Percentiles rank a stretch among this genome's conserved stretches.
phyloP scores from a whole-genome alignment of 2,797 vertebrate genomes.

The Meriones psammophilus region DNA sequence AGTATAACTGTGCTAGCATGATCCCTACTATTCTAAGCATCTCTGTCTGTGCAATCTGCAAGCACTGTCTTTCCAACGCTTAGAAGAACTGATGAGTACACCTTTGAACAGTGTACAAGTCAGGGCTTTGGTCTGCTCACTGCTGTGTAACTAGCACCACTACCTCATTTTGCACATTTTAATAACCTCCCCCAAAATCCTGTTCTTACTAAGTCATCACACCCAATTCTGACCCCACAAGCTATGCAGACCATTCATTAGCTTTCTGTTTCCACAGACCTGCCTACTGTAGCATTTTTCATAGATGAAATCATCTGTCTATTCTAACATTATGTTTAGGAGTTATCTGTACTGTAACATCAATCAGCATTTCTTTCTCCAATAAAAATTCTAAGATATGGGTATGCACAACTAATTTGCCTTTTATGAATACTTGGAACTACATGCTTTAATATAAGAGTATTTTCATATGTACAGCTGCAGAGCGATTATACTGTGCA shows the following conservation, averaged over 20 bases:
- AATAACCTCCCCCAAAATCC: not conserved
- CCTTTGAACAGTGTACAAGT: not conserved
- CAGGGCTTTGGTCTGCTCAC: not conserved
- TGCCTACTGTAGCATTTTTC: not conserved
- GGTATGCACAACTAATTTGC: not conserved
- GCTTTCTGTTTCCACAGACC: not conserved
- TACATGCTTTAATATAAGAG: not conserved
- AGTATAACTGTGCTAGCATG: not conserved
- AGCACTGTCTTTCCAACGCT: not conserved
- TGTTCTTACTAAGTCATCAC: not conserved
- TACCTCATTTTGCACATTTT: conserved; percentile 1
- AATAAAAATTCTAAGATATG: not conserved
- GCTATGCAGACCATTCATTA: not conserved
- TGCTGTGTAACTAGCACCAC: not conserved
- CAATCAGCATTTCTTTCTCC: not conserved
- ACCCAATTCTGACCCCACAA: not conserved
- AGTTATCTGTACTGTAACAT: not conserved
- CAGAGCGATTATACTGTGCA: too few species aligned
- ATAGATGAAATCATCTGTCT: not conserved
- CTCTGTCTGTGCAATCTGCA: not conserved
- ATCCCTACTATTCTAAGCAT: not conserved
- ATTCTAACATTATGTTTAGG: not conserved
- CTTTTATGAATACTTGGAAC: not conserved
- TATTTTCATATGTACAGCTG: conserved; percentile 25
- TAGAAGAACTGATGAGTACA: conserved; percentile 11